These are phyloP conservation scores for Cacoxenus indagator DNA, from an alignment of 2,888 invertebrate genomes.

Conservation along the genomic window DNA sequence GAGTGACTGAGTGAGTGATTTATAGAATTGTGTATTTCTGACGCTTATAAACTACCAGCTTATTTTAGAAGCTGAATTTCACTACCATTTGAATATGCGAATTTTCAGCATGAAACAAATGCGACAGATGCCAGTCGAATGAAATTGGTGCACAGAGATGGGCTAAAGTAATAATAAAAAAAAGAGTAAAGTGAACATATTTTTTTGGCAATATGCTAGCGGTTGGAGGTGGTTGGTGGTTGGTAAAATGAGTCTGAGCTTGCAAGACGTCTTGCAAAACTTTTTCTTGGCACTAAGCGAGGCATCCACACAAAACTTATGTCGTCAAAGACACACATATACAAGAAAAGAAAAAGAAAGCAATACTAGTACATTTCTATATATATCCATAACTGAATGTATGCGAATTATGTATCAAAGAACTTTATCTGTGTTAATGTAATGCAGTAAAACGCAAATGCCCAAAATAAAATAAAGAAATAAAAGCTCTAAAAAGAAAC, in stretches of 20 bases:
- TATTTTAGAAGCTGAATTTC: too few species aligned
- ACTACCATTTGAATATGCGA: too few species aligned
- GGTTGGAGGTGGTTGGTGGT: background rate
- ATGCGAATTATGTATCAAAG: constrained; percentile 60
- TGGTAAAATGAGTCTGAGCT: background rate
- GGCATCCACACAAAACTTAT: constrained; percentile 4
- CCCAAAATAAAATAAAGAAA: background rate
- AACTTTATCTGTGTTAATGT: constrained; percentile 66
- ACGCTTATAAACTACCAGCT: constrained; percentile 5
- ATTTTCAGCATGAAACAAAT: too few species aligned
- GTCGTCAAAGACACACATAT: constrained; percentile 9
- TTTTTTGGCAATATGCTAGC: background rate
- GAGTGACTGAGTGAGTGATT: background rate
- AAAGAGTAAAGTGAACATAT: background rate
- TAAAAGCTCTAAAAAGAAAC: background rate
- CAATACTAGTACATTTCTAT: too few species aligned
- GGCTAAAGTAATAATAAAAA: background rate
- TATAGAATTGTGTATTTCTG: background rate
- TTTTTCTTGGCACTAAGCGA: constrained; percentile 3
- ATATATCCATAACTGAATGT: too few species aligned
- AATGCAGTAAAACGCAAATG: constrained; percentile 47
- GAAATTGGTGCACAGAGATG: background rate
- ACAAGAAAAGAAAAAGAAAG: background rate
- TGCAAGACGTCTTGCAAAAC: background rate
- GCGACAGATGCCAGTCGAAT: background rate